A percentile compares a stretch with the other conserved stretches of the same genome.
phyloP scores from a whole-genome alignment of 2,113 vertebrate species.

The Rhinichthys klamathensis region DNA sequence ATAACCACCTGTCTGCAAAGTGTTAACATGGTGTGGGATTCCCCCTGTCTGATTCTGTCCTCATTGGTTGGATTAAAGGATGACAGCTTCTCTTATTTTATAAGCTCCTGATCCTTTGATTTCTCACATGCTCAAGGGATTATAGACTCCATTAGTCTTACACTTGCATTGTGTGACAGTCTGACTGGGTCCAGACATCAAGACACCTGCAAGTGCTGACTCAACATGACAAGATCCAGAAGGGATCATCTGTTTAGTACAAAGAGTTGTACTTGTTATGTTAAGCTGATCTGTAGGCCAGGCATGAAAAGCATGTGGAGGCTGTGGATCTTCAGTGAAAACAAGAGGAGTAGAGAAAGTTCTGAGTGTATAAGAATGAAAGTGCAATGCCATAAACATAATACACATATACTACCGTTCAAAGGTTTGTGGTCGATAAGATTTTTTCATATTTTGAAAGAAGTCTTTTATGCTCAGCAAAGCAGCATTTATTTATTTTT shows the following conservation, averaged over 20 bases:
- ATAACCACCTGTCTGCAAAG: not conserved
- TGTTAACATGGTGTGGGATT: not conserved
- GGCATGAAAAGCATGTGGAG: slow-evolving; percentile 17
- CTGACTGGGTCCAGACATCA: not conserved
- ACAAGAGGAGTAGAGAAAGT: not conserved
- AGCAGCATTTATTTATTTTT: too few species aligned
- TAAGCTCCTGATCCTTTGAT: not conserved
- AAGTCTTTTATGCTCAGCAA: too few species aligned
- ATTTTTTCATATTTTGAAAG: too few species aligned
- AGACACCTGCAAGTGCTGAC: slow-evolving; percentile 36
- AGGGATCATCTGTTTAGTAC: slow-evolving; percentile 1
- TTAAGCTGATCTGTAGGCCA: slow-evolving; percentile 18
- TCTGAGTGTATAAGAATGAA: not conserved
- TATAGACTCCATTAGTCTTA: slow-evolving; percentile 7
- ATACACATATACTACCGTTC: not conserved
- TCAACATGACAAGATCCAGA: slow-evolving; percentile 17
- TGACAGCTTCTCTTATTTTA: slow-evolving; percentile 36
- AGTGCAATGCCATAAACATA: not conserved
- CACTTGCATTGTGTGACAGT: not conserved
- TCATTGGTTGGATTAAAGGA: not conserved
- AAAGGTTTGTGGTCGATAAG: too few species aligned
- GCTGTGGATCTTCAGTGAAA: not conserved
- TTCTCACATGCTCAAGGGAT: slow-evolving; percentile 22
- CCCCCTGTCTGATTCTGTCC: not conserved
- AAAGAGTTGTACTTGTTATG: not conserved